Evolutionary conservation across 2,797 vertebrate species (phyloP).

Genomic region (Schizothorax lantsangensis): DNA sequence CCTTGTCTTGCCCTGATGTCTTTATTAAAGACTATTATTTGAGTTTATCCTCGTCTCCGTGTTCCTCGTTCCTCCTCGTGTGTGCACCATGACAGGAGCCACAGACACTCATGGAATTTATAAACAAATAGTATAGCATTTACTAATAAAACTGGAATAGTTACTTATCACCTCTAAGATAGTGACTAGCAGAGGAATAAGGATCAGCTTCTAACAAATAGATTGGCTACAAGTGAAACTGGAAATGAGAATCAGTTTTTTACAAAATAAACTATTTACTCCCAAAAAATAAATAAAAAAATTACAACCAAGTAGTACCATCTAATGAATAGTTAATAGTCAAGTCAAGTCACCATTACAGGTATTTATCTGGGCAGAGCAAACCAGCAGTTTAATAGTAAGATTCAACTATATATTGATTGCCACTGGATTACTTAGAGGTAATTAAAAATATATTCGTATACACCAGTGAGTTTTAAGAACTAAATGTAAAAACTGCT

Average conservation of each 20-base stretch:
- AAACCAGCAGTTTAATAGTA: constrained; percentile 3
- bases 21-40: too few species aligned
- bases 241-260: neutral
- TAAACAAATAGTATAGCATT: neutral
- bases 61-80: too few species aligned
- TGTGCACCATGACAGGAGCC: too few species aligned
- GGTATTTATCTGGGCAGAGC: neutral
- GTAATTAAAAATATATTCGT: too few species aligned
- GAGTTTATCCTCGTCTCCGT: too few species aligned
- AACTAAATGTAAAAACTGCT: constrained; percentile 7
- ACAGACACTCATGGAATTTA: neutral
- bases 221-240: neutral
- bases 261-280: too few species aligned
- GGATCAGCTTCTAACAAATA: neutral
- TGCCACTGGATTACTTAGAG: neutral
- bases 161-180: neutral
- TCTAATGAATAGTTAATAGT: too few species aligned
- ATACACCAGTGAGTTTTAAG: neutral
- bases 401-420: neutral
- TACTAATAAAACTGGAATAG: neutral
- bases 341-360: neutral
- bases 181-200: neutral
- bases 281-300: too few species aligned
- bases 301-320: neutral
- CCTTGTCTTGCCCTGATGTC: too few species aligned